phyloP scores from a whole-genome alignment of 2,888 invertebrate species.

The Bellardia bayeri region DNA sequence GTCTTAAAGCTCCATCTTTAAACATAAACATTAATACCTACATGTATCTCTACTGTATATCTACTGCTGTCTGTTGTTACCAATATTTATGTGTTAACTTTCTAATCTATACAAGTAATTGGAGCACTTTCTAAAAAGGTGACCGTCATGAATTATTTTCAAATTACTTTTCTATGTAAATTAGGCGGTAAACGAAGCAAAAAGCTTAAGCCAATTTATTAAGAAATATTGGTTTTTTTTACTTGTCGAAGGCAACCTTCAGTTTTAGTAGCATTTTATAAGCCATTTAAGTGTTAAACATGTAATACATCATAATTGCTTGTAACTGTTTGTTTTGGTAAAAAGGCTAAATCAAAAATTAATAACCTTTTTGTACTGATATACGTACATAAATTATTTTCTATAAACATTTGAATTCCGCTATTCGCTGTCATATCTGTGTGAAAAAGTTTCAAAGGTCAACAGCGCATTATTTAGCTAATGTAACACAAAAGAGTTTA shows the following conservation, averaged over 20 bases:
- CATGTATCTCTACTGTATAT: no score
- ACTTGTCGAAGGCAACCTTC: neutral
- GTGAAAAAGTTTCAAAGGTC: neutral
- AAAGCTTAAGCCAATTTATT: no score
- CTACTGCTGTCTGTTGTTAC: neutral
- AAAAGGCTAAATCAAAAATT: neutral
- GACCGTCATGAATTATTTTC: constrained; percentile 10
- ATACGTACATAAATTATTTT: neutral
- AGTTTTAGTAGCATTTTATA: constrained; percentile 24
- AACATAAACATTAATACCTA: no score
- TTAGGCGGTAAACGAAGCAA: constrained; percentile 7
- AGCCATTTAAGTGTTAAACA: constrained; percentile 46
- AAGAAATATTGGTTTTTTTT: neutral
- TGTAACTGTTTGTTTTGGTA: neutral
- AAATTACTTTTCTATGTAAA: constrained; percentile 63
- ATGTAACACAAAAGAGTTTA: constrained; percentile 12
- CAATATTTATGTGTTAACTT: constrained; percentile 62
- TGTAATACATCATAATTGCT: constrained; percentile 58
- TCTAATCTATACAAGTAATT: constrained; percentile 58
- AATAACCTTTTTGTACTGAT: no score
- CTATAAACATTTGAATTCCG: constrained; percentile 1
- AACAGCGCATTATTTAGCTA: neutral
- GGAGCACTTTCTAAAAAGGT: neutral
- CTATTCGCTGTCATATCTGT: constrained; percentile 22
- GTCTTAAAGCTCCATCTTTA: no score